Conservation (phyloP, 2,888 invertebrate genomes). For the Linnaemya vulpina region DNA sequence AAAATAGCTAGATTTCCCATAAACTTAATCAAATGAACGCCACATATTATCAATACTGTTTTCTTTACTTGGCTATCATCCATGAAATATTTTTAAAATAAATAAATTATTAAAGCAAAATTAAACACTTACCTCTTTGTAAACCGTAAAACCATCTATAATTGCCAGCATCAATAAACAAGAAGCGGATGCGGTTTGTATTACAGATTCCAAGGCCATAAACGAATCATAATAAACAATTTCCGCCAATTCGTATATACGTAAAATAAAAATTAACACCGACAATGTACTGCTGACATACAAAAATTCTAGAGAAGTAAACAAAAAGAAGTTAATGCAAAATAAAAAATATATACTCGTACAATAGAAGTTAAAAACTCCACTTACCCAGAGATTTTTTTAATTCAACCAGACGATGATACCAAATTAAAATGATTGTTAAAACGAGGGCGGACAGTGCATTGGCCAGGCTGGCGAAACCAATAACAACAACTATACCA, state of each 20-base stretch:
- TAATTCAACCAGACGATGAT: conserved; percentile 80
- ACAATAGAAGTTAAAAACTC: conserved; percentile 13
- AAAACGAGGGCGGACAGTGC: conserved; percentile 77
- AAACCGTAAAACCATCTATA: conserved; percentile 80
- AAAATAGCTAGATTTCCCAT: too few relatives aligned
- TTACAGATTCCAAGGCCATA: conserved; percentile 78
- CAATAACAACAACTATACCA: conserved; percentile 76
- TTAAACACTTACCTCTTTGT: conserved; percentile 79
- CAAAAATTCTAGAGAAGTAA: conserved; percentile 77
- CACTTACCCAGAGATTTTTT: conserved; percentile 80
- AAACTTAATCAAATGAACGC: too few relatives aligned
- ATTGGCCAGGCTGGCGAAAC: conserved; percentile 77
- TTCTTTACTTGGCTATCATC: too few relatives aligned
- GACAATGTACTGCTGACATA: conserved; percentile 77
- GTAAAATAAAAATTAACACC: conserved; percentile 76
- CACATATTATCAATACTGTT: too few relatives aligned
- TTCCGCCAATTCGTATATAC: conserved; percentile 79
- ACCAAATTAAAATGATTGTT: conserved; percentile 80
- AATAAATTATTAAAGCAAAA: not conserved
- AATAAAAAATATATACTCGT: not conserved
- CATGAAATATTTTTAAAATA: not conserved
- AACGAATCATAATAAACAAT: conserved; percentile 77
- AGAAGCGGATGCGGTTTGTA: conserved; percentile 74
- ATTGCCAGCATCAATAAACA: conserved; percentile 75
- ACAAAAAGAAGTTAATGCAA: conserved; percentile 4